Percentiles rank a stretch among this genome's conserved stretches.
These are phyloP conservation scores for Halcyon malimbica DNA, from an alignment of 2,113 vertebrate genomes.

Conservation along the genomic window DNA sequence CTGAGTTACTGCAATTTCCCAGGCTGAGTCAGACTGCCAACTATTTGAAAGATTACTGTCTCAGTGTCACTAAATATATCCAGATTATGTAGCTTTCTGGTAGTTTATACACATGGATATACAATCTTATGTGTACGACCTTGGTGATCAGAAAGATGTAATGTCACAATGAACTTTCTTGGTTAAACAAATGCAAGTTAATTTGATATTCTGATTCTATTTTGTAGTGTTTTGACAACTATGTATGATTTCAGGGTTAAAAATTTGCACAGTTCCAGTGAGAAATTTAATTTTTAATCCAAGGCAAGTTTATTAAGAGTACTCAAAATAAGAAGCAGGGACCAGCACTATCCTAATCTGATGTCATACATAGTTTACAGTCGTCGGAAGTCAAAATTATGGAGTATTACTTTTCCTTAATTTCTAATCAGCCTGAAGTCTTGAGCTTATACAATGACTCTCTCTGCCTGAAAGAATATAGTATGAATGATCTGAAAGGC, in stretches of 20 bases:
- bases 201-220: not conserved
- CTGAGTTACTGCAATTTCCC: not conserved
- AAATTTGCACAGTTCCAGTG: not conserved
- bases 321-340: not conserved
- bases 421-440: not conserved
- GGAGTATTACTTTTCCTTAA: not conserved
- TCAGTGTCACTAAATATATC: not conserved
- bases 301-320: not conserved
- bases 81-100: not conserved
- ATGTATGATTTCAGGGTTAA: not conserved
- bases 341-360: not conserved
- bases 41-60: not conserved
- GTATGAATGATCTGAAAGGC: not conserved
- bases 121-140: not conserved
- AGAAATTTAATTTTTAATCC: not conserved
- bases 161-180: not conserved
- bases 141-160: not conserved
- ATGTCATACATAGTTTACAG: not conserved
- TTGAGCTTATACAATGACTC: not conserved
- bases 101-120: not conserved
- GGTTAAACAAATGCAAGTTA: not conserved
- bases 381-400: not conserved
- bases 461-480: not conserved
- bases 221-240: not conserved
- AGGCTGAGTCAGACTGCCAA: fast-evolving